Conservation (phyloP, 2,113 vertebrate genomes). For the Pimephales promelas region DNA sequence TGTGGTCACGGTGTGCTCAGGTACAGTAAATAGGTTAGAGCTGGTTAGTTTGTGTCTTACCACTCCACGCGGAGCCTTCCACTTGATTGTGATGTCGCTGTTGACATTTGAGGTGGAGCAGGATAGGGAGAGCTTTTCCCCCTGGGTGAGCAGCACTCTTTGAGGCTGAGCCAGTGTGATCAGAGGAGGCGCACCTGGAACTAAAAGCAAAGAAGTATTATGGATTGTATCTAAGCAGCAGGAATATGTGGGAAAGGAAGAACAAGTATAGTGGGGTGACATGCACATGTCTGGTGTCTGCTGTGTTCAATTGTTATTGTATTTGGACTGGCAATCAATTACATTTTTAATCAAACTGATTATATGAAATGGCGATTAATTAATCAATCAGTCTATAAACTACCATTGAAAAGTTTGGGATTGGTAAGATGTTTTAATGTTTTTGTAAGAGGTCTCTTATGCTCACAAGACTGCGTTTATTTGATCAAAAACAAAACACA, state of each 20-base stretch:
- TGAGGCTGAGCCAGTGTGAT: conserved; percentile 80
- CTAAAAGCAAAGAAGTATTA: conserved; percentile 69
- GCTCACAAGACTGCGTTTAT: not conserved
- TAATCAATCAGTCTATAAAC: not conserved
- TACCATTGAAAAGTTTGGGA: not conserved
- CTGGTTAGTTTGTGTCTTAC: conserved; percentile 72
- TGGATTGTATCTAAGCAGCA: not conserved
- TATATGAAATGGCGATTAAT: not conserved
- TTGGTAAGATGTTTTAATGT: not conserved
- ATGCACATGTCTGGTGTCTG: not conserved
- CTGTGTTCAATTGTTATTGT: not conserved
- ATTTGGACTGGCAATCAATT: not conserved
- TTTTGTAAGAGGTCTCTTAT: not conserved
- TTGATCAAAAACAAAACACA: not conserved
- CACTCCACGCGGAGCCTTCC: conserved; percentile 77
- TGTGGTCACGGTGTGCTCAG: not conserved
- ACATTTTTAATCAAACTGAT: not conserved
- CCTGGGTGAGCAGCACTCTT: conserved; percentile 79
- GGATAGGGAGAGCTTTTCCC: conserved; percentile 81
- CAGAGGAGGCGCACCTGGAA: conserved; percentile 79
- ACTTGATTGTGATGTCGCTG: conserved; percentile 79
- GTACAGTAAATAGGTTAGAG: not conserved
- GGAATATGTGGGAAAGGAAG: not conserved
- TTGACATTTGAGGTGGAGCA: conserved; percentile 89
- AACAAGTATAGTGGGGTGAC: not conserved